Conservation (phyloP, 2,797 vertebrate genomes). For the Phoxinus dragarum region DNA sequence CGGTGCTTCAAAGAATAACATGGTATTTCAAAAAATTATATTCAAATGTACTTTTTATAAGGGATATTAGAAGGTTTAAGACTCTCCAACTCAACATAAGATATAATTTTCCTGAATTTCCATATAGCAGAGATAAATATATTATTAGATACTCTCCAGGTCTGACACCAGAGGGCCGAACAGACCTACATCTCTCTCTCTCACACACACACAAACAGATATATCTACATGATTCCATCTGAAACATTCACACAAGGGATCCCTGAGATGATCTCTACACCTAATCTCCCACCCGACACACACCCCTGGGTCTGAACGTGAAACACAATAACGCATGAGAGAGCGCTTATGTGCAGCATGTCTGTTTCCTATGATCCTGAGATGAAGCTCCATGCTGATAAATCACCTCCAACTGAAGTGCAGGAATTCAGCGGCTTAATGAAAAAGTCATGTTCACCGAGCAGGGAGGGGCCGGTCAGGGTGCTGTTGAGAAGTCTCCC, state of each 20-base stretch:
- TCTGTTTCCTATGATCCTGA: conserved; percentile 85
- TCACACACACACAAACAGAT: conserved; percentile 23
- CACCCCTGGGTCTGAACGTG: conserved; percentile 67
- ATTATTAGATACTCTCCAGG: conserved; percentile 22
- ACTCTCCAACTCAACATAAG: background rate
- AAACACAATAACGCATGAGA: conserved; percentile 80
- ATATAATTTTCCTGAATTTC: conserved; percentile 29
- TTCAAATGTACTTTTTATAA: background rate
- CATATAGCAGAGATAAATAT: conserved; percentile 41
- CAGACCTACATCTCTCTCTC: conserved; percentile 57
- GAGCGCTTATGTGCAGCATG: conserved; percentile 61
- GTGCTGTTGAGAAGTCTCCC: conserved; percentile 57
- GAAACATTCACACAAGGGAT: conserved; percentile 67
- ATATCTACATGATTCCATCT: conserved; percentile 62
- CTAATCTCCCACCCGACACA: conserved; percentile 58
- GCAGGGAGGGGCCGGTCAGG: conserved; percentile 67
- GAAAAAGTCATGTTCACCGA: conserved; percentile 87
- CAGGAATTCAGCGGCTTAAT: conserved; percentile 89
- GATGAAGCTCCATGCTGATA: conserved; percentile 82
- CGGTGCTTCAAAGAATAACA: background rate
- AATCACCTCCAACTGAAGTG: conserved; percentile 84
- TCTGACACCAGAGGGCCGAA: conserved; percentile 51
- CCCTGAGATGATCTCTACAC: conserved; percentile 67
- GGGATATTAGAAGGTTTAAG: conserved; percentile 1
- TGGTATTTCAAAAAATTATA: background rate